Conservation (phyloP, 2,888 invertebrate species). For the Melitaea athalia region DNA sequence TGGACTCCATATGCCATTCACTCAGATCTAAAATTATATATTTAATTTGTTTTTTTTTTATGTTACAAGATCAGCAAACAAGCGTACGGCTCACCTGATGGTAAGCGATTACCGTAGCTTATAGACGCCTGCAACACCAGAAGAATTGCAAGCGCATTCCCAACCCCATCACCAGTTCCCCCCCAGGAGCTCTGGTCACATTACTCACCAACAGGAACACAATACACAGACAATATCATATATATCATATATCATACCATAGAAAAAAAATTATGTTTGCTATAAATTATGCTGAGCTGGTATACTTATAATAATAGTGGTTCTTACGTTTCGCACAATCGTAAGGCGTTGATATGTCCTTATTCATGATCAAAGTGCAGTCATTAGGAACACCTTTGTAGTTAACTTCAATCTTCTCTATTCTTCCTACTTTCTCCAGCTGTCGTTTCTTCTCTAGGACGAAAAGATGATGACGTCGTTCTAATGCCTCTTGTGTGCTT, state of each 20-base stretch:
- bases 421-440: constrained; percentile 87
- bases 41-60: too few species aligned
- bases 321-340: constrained; percentile 94
- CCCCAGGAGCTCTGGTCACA: too few species aligned
- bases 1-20: constrained; percentile 86
- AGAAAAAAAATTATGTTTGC: too few species aligned
- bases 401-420: constrained; percentile 95
- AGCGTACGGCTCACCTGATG: too few species aligned
- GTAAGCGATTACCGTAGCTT: too few species aligned
- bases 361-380: constrained; percentile 93
- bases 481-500: constrained; percentile 78
- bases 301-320: background rate
- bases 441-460: constrained; percentile 89
- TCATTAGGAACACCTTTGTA: constrained; percentile 89
- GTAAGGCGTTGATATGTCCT: constrained; percentile 93
- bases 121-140: too few species aligned
- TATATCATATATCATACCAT: too few species aligned
- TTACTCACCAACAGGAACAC: too few species aligned
- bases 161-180: too few species aligned
- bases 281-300: background rate
- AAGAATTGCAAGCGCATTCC: too few species aligned
- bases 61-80: too few species aligned
- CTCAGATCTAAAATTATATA: constrained; percentile 84
- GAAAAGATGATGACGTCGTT: constrained; percentile 87
- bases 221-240: too few species aligned